These are phyloP conservation scores for Merops nubicus DNA, from an alignment of 2,113 vertebrate species.

Conservation along the genomic window DNA sequence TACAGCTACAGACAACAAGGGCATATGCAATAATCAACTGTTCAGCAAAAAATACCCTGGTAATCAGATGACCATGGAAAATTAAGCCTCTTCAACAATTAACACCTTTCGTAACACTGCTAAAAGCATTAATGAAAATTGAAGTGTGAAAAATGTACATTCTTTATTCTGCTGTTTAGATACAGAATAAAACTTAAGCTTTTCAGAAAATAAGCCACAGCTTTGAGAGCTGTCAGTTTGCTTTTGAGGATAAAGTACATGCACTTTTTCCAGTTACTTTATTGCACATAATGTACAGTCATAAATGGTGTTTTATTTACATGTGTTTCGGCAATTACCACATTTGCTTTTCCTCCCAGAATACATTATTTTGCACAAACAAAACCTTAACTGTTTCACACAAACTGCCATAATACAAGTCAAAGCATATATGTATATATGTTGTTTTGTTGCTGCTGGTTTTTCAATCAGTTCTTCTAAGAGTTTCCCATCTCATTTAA, in stretches of 20 bases:
- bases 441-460: neutral
- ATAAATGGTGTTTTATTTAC: slow-evolving; percentile 58
- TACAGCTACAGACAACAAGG: neutral
- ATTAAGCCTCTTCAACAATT: neutral
- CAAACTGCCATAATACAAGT: slow-evolving; percentile 49
- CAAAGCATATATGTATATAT: neutral
- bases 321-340: slow-evolving; percentile 51
- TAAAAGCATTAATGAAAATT: slow-evolving; percentile 58
- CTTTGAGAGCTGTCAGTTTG: slow-evolving; percentile 19
- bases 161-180: slow-evolving; percentile 61
- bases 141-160: slow-evolving; percentile 57
- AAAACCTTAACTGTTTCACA: slow-evolving; percentile 62
- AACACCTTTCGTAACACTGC: neutral
- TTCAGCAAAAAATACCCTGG: neutral
- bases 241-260: slow-evolving; percentile 62
- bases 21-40: neutral
- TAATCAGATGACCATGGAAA: neutral
- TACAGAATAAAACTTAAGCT: slow-evolving; percentile 61
- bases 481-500: neutral
- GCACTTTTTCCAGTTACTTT: slow-evolving; percentile 69
- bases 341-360: neutral
- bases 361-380: slow-evolving; percentile 63
- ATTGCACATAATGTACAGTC: slow-evolving; percentile 70
- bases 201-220: slow-evolving; percentile 60
- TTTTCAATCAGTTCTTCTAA: neutral